A percentile compares a stretch with the other conserved stretches of the same genome.
phyloP scores from a whole-genome alignment of 1,140 invertebrate species.

The Cydia amplana region DNA sequence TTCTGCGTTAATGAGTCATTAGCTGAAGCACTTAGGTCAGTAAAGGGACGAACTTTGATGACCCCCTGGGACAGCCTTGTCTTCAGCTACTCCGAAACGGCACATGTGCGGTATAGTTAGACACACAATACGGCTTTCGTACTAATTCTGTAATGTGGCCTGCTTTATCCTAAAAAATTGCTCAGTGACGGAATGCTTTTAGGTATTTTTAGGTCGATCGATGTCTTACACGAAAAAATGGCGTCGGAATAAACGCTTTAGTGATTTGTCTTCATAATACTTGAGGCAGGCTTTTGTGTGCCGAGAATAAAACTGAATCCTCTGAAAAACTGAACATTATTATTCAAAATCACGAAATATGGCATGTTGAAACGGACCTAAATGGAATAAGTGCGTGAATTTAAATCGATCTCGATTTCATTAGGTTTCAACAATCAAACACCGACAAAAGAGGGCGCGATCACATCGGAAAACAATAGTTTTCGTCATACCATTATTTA shows the following conservation, averaged over 20 bases:
- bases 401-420: background rate
- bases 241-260: background rate
- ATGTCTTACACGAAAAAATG: constrained; percentile 2
- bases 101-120: background rate
- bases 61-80: constrained; percentile 21
- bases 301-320: too few species aligned
- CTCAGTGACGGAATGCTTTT: background rate
- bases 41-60: constrained; percentile 29
- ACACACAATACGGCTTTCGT: background rate
- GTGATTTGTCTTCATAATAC: constrained; percentile 31
- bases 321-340: background rate
- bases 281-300: background rate
- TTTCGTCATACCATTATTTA: constrained; percentile 30
- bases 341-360: background rate
- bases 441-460: constrained; percentile 19
- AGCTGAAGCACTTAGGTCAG: constrained; percentile 27
- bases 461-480: constrained; percentile 28
- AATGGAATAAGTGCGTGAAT: background rate
- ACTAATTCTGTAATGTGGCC: background rate
- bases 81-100: background rate
- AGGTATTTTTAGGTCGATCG: background rate
- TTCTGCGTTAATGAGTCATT: constrained; percentile 33
- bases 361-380: background rate
- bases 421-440: constrained; percentile 15
- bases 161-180: constrained; percentile 24